Percentiles rank a stretch among this genome's conserved stretches.
phyloP scores from a whole-genome alignment of 2,113 vertebrate genomes.

The Sinosuthora webbiana region DNA sequence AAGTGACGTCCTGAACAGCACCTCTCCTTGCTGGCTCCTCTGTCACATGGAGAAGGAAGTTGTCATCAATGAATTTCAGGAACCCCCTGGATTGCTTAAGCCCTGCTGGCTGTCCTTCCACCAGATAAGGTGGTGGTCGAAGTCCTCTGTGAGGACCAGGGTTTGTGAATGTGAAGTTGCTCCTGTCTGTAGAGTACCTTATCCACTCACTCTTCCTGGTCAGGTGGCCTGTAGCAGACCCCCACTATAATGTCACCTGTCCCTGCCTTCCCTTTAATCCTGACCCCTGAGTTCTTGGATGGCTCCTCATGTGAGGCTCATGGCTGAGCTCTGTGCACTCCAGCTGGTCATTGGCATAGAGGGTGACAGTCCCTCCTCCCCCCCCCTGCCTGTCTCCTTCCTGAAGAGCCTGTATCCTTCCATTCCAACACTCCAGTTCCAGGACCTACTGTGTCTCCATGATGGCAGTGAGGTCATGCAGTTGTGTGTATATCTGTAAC shows the following conservation, averaged over 20 bases:
- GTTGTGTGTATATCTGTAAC: not conserved
- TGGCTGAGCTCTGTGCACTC: not conserved
- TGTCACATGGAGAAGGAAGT: not conserved
- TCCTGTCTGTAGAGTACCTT: not conserved
- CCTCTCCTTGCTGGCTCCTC: not conserved
- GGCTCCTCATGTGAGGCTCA: not conserved
- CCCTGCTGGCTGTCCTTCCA: not conserved
- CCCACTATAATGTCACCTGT: not conserved
- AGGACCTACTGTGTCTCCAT: not conserved
- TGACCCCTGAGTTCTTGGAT: not conserved
- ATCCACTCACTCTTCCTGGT: not conserved
- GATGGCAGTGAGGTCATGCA: not conserved
- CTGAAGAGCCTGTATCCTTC: not conserved
- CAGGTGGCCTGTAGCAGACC: not conserved
- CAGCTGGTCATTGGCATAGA: not conserved
- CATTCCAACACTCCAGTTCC: not conserved
- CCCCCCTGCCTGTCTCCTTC: not conserved
- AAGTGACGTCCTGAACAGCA: not conserved
- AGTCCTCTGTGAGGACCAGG: not conserved
- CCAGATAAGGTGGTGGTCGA: fast-evolving
- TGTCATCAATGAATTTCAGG: not conserved
- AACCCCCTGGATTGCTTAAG: not conserved
- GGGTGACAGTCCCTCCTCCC: not conserved
- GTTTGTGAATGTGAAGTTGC: not conserved
- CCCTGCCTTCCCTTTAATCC: not conserved